A percentile compares a stretch with the other conserved stretches of the same genome.
Conservation (phyloP, 2,888 invertebrate genomes). For the Strigamia crassipes region DNA sequence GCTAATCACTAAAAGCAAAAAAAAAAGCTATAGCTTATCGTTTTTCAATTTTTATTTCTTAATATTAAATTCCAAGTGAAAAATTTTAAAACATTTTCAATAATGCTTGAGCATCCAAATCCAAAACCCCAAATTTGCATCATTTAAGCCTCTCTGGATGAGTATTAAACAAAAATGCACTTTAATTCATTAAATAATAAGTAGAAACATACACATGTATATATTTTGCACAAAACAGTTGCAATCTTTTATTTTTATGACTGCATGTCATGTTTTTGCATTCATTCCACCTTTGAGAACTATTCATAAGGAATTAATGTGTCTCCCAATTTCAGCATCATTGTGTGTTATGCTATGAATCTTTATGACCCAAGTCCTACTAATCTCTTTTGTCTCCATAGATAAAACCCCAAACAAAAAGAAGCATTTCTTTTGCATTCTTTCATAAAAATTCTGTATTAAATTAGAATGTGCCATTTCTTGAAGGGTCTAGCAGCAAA, state of each 20-base stretch:
- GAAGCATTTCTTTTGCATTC: background rate
- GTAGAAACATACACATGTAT: too few species aligned
- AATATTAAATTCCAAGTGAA: too few species aligned
- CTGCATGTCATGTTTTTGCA: background rate
- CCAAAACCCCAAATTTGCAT: too few species aligned
- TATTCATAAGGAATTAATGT: slow-evolving; percentile 10
- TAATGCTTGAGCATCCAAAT: too few species aligned
- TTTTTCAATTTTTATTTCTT: too few species aligned
- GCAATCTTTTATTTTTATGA: background rate
- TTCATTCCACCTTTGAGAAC: background rate
- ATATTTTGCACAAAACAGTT: background rate
- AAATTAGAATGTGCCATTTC: background rate
- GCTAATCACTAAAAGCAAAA: too few species aligned
- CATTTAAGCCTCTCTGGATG: too few species aligned
- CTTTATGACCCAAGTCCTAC: background rate
- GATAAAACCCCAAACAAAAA: background rate
- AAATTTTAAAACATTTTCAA: too few species aligned
- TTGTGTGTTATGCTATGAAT: background rate
- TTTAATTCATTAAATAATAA: too few species aligned
- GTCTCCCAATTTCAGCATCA: background rate
- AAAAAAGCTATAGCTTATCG: too few species aligned
- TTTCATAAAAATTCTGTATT: background rate
- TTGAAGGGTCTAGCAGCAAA: too few species aligned
- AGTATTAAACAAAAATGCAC: too few species aligned
- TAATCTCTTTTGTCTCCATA: background rate